phyloP scores from a whole-genome alignment of 2,888 invertebrate genomes.

The Tetragnatha montana region DNA sequence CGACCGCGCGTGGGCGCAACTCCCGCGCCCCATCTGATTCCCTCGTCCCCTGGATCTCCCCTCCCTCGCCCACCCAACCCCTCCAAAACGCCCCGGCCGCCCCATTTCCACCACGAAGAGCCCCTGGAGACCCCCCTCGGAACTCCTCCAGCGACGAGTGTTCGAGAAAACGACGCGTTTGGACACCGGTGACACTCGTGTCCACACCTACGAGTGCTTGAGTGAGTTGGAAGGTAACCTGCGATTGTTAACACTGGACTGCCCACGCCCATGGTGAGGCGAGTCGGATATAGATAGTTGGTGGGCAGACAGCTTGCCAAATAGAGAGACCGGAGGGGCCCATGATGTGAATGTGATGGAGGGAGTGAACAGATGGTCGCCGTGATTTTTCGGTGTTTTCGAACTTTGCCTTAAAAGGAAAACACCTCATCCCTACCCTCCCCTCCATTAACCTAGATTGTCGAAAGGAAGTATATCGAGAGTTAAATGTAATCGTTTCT shows the following conservation, averaged over 20 bases:
- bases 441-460: too few relatives aligned
- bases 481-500: too few relatives aligned
- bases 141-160: neutral
- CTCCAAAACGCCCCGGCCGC: conserved; percentile 9
- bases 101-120: conserved; percentile 28
- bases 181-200: conserved; percentile 28
- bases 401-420: neutral
- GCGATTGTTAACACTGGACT: conserved; percentile 25
- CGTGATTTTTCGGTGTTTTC: neutral
- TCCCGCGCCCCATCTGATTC: conserved; percentile 3
- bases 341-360: neutral
- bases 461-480: too few relatives aligned
- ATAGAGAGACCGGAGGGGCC: conserved; percentile 34
- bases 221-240: conserved; percentile 33
- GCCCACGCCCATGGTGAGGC: conserved; percentile 34
- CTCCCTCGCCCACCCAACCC: conserved; percentile 7
- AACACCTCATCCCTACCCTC: too few relatives aligned
- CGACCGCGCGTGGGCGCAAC: conserved; percentile 26
- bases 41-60: conserved; percentile 41
- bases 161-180: conserved; percentile 4
- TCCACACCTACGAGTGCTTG: conserved; percentile 37
- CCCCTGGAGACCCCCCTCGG: neutral
- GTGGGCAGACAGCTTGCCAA: conserved; percentile 44
- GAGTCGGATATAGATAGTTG: neutral
- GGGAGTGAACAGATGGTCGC: neutral